Percentiles rank a stretch among this genome's conserved stretches.
Conservation (phyloP, 2,797 vertebrate genomes). For the Silurus lanzhouensis region DNA sequence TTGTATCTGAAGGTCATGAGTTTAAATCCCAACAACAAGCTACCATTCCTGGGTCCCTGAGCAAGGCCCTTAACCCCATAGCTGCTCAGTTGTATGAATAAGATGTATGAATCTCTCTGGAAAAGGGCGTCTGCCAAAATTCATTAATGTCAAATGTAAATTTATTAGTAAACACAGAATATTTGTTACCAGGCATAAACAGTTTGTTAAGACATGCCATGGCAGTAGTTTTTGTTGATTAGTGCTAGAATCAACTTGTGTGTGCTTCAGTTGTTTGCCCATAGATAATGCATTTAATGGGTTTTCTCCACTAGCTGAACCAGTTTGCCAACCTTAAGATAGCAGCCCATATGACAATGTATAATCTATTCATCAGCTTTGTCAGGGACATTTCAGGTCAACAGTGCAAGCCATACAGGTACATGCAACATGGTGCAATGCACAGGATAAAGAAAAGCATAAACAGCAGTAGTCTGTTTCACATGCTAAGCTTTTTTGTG, state of each 20-base stretch:
- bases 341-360: slow-evolving; percentile 7
- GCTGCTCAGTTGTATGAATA: too few species aligned
- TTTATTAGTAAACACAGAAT: neutral
- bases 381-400: slow-evolving; percentile 1
- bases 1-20: too few species aligned
- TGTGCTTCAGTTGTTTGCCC: neutral
- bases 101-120: too few species aligned
- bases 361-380: slow-evolving; percentile 7
- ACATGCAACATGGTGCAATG: neutral
- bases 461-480: neutral
- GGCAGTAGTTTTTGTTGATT: neutral
- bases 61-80: too few species aligned
- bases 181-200: neutral
- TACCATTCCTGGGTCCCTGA: too few species aligned
- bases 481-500: neutral
- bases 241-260: too few species aligned
- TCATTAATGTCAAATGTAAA: too few species aligned
- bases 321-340: slow-evolving; percentile 27
- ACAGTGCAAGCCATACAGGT: neutral
- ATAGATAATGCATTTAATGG: neutral
- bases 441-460: neutral
- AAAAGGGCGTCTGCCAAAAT: too few species aligned
- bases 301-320: slow-evolving; percentile 1
- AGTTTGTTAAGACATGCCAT: neutral
- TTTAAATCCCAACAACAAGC: too few species aligned